phyloP scores from a whole-genome alignment of 2,888 invertebrate species.

The Drosophila bunnanda region DNA sequence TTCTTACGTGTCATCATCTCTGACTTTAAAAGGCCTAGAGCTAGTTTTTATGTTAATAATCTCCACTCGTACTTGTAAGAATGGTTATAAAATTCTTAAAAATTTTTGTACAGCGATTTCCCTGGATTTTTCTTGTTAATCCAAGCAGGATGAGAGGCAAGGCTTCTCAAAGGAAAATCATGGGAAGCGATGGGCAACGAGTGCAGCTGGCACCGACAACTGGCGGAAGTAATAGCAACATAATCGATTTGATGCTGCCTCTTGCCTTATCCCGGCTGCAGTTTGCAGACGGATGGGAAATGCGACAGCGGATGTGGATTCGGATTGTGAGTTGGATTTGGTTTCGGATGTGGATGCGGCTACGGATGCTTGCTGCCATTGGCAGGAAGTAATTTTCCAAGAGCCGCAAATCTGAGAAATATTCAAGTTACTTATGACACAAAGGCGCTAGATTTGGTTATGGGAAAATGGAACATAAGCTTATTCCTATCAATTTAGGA shows the following conservation, averaged over 20 bases:
- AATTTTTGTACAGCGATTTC: not conserved
- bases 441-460: slow-evolving; percentile 11
- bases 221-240: slow-evolving; percentile 79
- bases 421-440: slow-evolving; percentile 28
- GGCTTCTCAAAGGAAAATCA: slow-evolving; percentile 16
- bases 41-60: not conserved
- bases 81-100: slow-evolving; percentile 12
- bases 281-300: slow-evolving; percentile 59
- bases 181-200: slow-evolving; percentile 11
- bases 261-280: slow-evolving; percentile 49
- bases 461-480: slow-evolving; percentile 1
- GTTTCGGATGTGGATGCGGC: slow-evolving; percentile 33
- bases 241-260: slow-evolving; percentile 69
- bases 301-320: slow-evolving; percentile 38
- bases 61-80: not conserved
- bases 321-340: slow-evolving; percentile 4
- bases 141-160: not conserved
- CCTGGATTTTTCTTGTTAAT: slow-evolving; percentile 1
- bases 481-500: too few species aligned
- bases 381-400: slow-evolving; percentile 72
- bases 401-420: slow-evolving; percentile 51
- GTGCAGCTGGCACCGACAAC: slow-evolving; percentile 70
- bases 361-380: slow-evolving; percentile 42
- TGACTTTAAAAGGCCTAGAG: too few species aligned
- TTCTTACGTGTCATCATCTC: too few species aligned